A percentile compares a stretch with the other conserved stretches of the same genome.
Evolutionary conservation across 2,797 vertebrate genomes (phyloP).

Genomic region (Acipenser ruthenus): DNA sequence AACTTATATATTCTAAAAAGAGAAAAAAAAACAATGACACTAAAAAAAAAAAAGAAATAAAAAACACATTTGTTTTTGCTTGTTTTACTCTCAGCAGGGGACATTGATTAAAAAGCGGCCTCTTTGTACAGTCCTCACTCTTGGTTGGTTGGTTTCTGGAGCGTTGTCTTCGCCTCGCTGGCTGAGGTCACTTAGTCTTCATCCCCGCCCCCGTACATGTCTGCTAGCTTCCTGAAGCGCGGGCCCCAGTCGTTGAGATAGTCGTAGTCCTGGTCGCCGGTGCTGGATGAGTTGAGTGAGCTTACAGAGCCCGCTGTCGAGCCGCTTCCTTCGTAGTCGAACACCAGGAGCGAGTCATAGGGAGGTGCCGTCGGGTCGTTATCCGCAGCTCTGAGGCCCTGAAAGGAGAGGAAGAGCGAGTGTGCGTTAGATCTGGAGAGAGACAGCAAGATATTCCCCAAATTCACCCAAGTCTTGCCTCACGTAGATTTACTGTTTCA

Average conservation of each 20-base stretch:
- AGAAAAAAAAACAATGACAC: constrained; percentile 2
- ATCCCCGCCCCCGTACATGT: constrained; percentile 85
- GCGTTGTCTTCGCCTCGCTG: no score
- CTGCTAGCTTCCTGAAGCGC: constrained; percentile 94
- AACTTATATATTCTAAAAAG: constrained; percentile 45
- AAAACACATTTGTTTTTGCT: constrained; percentile 26
- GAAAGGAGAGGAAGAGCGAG: constrained; percentile 18
- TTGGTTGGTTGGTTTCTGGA: constrained; percentile 39
- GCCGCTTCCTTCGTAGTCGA: constrained; percentile 95
- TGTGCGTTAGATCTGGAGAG: no score
- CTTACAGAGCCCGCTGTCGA: constrained; percentile 84
- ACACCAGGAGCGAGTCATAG: constrained; percentile 68
- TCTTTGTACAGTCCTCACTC: constrained; percentile 40
- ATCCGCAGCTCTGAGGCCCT: constrained; percentile 90
- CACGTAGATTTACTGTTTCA: no score
- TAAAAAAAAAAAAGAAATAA: constrained; percentile 28
- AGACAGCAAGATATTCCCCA: no score
- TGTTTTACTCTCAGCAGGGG: constrained; percentile 52
- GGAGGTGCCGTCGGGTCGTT: constrained; percentile 93
- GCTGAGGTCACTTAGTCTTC: no score
- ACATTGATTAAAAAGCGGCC: constrained; percentile 48
- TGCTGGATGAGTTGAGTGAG: constrained; percentile 85
- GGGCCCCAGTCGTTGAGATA: constrained; percentile 98
- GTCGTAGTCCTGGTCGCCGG: constrained; percentile 73
- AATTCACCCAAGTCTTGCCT: no score